Evolutionary conservation across 1,140 invertebrate species (phyloP).

Genomic region (Eumaeus atala): DNA sequence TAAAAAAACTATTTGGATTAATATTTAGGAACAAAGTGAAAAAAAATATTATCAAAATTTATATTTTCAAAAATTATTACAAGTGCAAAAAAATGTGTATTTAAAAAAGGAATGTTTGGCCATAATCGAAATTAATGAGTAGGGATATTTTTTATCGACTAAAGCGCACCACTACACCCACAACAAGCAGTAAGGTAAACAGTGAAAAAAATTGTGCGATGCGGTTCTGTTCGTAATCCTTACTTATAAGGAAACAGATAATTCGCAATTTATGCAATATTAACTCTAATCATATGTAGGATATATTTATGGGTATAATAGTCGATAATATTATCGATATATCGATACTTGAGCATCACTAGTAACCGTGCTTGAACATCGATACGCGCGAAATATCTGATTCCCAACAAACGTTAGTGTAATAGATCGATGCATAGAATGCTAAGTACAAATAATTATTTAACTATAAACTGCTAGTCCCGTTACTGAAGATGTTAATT

Average conservation of each 20-base stretch:
- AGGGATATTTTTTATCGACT: slow-evolving; percentile 67
- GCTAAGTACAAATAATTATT: slow-evolving; percentile 71
- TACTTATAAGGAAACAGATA: slow-evolving; percentile 64
- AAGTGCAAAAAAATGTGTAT: slow-evolving; percentile 69
- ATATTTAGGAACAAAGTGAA: slow-evolving; percentile 70
- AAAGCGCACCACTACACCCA: slow-evolving; percentile 57
- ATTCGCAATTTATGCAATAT: slow-evolving; percentile 37
- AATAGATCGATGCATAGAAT: slow-evolving; percentile 62
- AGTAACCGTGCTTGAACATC: slow-evolving; percentile 32
- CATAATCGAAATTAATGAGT: slow-evolving; percentile 63
- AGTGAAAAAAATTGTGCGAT: slow-evolving; percentile 59
- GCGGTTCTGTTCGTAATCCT: slow-evolving; percentile 51
- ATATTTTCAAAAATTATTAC: slow-evolving; percentile 75
- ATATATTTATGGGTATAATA: slow-evolving; percentile 17
- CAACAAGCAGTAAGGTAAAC: slow-evolving; percentile 65
- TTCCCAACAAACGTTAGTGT: slow-evolving; percentile 65
- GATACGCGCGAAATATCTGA: slow-evolving; percentile 45
- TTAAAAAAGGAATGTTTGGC: slow-evolving; percentile 68
- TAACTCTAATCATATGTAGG: slow-evolving; percentile 31
- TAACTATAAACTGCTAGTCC: slow-evolving; percentile 68
- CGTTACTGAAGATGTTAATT: slow-evolving; percentile 50
- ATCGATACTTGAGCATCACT: slow-evolving; percentile 22
- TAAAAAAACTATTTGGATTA: slow-evolving; percentile 71
- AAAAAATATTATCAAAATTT: slow-evolving; percentile 74
- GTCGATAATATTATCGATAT: slow-evolving; percentile 24